Evolutionary conservation across 2,888 invertebrate genomes (phyloP).

Genomic region (Trissolcus brochymenae): DNA sequence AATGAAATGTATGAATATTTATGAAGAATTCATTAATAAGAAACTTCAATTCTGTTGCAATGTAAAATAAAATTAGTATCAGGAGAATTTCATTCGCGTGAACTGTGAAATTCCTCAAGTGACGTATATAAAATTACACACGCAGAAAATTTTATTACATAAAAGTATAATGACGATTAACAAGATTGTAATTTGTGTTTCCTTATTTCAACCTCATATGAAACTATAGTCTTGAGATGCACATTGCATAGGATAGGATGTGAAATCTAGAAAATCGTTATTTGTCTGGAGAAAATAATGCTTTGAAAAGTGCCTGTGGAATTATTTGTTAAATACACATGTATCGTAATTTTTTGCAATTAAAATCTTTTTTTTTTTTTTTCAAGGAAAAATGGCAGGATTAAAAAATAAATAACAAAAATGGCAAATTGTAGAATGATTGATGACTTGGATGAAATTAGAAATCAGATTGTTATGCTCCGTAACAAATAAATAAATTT

Average conservation of each 20-base stretch:
- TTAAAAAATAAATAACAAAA: too few species aligned
- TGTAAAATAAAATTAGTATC: not conserved
- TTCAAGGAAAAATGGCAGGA: too few species aligned
- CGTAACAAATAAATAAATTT: too few species aligned
- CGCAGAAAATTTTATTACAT: constrained; percentile 15
- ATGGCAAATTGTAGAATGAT: too few species aligned
- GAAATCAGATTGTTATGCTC: too few species aligned
- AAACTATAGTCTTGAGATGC: not conserved
- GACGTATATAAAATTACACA: constrained; percentile 14
- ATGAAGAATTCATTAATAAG: not conserved
- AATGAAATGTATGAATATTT: not conserved
- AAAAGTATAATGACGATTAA: constrained; percentile 14
- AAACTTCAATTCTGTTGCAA: not conserved
- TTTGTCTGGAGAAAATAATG: too few species aligned
- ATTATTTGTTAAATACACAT: too few species aligned
- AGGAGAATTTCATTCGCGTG: not conserved
- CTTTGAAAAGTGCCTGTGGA: too few species aligned
- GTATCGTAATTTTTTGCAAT: too few species aligned
- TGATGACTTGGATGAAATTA: too few species aligned
- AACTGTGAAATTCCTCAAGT: constrained; percentile 18
- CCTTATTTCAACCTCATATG: not conserved
- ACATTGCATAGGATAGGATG: not conserved
- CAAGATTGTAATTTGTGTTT: constrained; percentile 9
- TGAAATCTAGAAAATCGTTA: not conserved
- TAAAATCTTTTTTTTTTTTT: too few species aligned